Base-by-base conservation (phyloP, 2,888 invertebrate species). In the Onthophagus sagittarius region DNA sequence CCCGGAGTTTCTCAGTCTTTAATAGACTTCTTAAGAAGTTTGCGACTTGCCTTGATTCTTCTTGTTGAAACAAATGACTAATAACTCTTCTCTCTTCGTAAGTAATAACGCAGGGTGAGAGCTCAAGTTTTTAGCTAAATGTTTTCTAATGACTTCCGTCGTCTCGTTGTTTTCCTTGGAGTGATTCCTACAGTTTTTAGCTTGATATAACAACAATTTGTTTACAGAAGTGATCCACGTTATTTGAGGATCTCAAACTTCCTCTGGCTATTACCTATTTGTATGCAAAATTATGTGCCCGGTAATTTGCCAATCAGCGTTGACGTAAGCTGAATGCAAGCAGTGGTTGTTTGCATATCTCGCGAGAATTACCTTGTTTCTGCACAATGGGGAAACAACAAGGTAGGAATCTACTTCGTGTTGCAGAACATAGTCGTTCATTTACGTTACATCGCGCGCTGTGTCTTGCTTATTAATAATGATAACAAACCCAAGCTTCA, bases 101-200 rank as follows among this genome's bases (percentile, higher is more conserved):
- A 23, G 23, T 23, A 23, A 23, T 23, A 23, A 23, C 64, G 69
- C 65, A 69, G 69, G 33, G 62, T 7, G 70, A 32, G 62, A 53
- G 23, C 39, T 39, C 15, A 74, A 74, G 69, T 72, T 72, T 23
- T 72, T 74, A 72, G 70, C 69, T 69, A 69, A 74, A 72, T 74
- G 71, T 72, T 72, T 69, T 70, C 69, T 63, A 71, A 74, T 69
- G 72, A 69, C 71, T 7, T 6, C 63, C 63, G 62, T 13, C 63
- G 39, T 53, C 6, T 53, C 39, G 7, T 33, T 33, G 33, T 33
- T 33, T 33, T 33, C 39, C 4, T 53, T 53, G 39, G 39, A 53
- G 23, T 23, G 23, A 23, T 23, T 23, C 39, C 1, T 53, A 53
- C 5, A 53, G 39, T 53, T 53, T 9, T 53, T 11, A 53, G 11